phyloP scores from a whole-genome alignment of 2,113 vertebrate species.

The Scytalopus superciliaris region DNA sequence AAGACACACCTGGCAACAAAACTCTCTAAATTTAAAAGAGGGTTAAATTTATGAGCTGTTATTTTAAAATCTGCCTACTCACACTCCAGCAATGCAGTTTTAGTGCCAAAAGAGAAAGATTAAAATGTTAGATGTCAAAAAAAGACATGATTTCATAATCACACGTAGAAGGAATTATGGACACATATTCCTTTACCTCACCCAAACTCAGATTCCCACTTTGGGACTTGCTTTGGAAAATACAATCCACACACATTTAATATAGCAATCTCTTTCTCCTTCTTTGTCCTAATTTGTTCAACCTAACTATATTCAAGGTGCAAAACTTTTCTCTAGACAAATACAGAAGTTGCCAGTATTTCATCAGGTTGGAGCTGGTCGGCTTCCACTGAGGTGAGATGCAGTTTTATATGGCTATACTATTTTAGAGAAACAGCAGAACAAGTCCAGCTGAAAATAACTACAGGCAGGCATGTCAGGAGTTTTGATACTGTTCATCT shows the following conservation, averaged over 20 bases:
- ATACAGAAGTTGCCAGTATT: not conserved
- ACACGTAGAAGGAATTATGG: not conserved
- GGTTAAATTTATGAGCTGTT: not conserved
- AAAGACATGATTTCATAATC: not conserved
- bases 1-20: not conserved
- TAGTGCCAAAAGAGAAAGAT: constrained; percentile 5
- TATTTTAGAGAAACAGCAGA: not conserved
- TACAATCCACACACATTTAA: not conserved
- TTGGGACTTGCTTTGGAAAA: not conserved
- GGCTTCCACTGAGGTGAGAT: not conserved
- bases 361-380: not conserved
- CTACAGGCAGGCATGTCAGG: not conserved
- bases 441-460: not conserved
- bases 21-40: not conserved
- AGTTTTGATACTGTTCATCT: not conserved
- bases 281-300: not conserved
- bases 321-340: not conserved
- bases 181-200: not conserved
- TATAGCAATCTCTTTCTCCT: not conserved
- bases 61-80: constrained; percentile 29
- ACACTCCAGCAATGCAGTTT: constrained; percentile 13
- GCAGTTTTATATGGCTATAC: not conserved
- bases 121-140: not conserved
- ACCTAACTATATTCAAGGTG: not conserved
- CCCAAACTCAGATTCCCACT: not conserved